phyloP scores from a whole-genome alignment of 2,113 vertebrate species.

The pig (Sus scrofa) region T2T-Sscrofa CM000815.6:126219501-126220000 shows the following conservation, averaged over 20 bases:
- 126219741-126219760: background rate
- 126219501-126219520: background rate
- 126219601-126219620: background rate
- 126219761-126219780: background rate
- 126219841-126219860: background rate
- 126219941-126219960: constrained; percentile 39
- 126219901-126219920: constrained; percentile 28
- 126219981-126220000: constrained; percentile 58
- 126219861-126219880: background rate
- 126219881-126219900: constrained; percentile 12
- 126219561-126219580: constrained; percentile 1
- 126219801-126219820: background rate
- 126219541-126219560: background rate
- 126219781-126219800: background rate
- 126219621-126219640: background rate
- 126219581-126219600: background rate
- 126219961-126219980: constrained; percentile 54
- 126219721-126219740: background rate
- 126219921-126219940: constrained; percentile 20
- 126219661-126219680: background rate
- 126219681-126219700: background rate
- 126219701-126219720: background rate
- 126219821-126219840: background rate
- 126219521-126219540: background rate
- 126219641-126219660: background rate